These are phyloP conservation scores for Xenopus tropicalis DNA, from an alignment of 2,113 vertebrate genomes.

Conservation along the genomic window UCB_Xtro_10.0 CM004446.2:106563001-106563500, in stretches of 20 bases:
- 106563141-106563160: slow-evolving; percentile 30
- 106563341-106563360: too few relatives aligned
- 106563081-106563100: slow-evolving; percentile 5
- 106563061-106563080: not conserved
- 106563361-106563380: too few relatives aligned
- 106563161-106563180: slow-evolving; percentile 27
- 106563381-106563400: too few relatives aligned
- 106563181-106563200: slow-evolving; percentile 32
- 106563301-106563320: too few relatives aligned
- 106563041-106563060: not conserved
- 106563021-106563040: not conserved
- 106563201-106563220: not conserved
- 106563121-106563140: not conserved
- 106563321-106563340: too few relatives aligned
- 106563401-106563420: too few relatives aligned
- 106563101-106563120: slow-evolving; percentile 17
- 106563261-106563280: not conserved
- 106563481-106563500: too few relatives aligned
- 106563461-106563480: too few relatives aligned
- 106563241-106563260: not conserved
- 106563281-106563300: not conserved
- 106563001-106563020: not conserved
- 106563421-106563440: too few relatives aligned
- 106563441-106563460: too few relatives aligned
- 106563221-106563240: slow-evolving; percentile 47